Base-by-base conservation (phyloP, 2,113 vertebrate species). In the Ameiurus melas region DNA sequence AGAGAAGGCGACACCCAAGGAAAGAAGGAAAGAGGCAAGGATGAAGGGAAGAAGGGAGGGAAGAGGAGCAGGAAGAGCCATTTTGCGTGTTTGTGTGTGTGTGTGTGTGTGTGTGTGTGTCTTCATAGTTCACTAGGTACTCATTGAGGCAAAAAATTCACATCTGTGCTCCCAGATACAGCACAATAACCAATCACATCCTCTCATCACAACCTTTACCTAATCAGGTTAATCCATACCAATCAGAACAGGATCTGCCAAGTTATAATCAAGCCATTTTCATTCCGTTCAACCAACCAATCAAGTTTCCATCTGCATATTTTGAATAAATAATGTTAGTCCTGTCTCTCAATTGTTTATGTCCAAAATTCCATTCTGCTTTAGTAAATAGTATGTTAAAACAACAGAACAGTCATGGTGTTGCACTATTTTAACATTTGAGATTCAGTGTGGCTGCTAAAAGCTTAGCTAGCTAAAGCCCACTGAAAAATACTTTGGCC, bases 131-230 rank as follows among this genome's bases (percentile, higher is more conserved):
- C 86, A 91, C 64, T 89, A 30, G 86, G 33, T 87, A 79, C 89
- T 83, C 87, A 92, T 60, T 87, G 82, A 85, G 8, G 68, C 82
- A 68, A 25, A 5, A 91, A 88, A 92, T 84, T 51, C 89, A 89
- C 92, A 92, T 90, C 93, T 93, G 92, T 85, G 80, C 85, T 89
- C 57, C 1, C 80, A 58, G 83, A 83, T 39, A 87, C 73, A 78
- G 83, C 58, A 85, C 85, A 89, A 30, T 62, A 36, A 83, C 51
- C 89, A 86, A 84, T 66, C 68, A 62, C 51, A 88, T 92, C 82
- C 89, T 89, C 58, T 86, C 81, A 86, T 83, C 88, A 90, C 89
- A 75, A 89, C 90, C 58, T 71, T 57, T 43, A 85, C 83, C 68
- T 43, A 71, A 78, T 68, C 58, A 71, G 43, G 43, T 85, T 70